Conservation (phyloP, 2,888 invertebrate genomes). For the Panorpa germanica region DNA sequence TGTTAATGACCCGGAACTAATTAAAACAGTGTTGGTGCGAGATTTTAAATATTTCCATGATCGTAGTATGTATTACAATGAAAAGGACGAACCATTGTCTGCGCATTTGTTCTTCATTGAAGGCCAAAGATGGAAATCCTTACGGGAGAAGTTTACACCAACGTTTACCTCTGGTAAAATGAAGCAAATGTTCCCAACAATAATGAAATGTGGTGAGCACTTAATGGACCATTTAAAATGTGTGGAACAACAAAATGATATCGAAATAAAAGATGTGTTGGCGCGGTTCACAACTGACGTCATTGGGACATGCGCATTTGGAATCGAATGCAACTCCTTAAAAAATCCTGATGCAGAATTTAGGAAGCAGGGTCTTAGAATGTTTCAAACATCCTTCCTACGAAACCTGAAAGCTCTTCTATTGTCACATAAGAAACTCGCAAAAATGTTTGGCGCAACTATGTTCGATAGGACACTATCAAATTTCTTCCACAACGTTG, state of each 20-base stretch:
- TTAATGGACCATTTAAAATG: constrained; percentile 10
- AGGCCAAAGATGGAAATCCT: constrained; percentile 25
- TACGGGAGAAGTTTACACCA: constrained; percentile 25
- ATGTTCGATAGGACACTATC: too few species aligned
- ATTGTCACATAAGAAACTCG: too few species aligned
- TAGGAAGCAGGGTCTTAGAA: constrained; percentile 14
- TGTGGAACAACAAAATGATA: constrained; percentile 1
- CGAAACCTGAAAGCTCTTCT: constrained; percentile 14
- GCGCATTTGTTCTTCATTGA: constrained; percentile 19
- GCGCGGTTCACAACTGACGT: constrained; percentile 28
- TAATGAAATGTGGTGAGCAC: constrained; percentile 13
- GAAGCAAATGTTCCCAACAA: constrained; percentile 24
- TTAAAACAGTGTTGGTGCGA: constrained; percentile 18
- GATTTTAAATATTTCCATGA: constrained; percentile 22
- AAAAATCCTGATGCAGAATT: constrained; percentile 21
- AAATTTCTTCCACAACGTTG: background rate
- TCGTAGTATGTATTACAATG: constrained; percentile 19
- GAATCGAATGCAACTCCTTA: constrained; percentile 24
- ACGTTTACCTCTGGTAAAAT: constrained; percentile 29
- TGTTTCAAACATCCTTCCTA: constrained; percentile 16
- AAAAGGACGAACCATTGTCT: constrained; percentile 19
- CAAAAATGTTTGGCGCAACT: too few species aligned
- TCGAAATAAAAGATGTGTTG: constrained; percentile 24
- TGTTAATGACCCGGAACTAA: constrained; percentile 18
- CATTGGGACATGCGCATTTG: constrained; percentile 26